A percentile compares a stretch with the other conserved stretches of the same genome.
Evolutionary conservation across 2,797 vertebrate genomes (phyloP).

Genomic region (Argentina silus): DNA sequence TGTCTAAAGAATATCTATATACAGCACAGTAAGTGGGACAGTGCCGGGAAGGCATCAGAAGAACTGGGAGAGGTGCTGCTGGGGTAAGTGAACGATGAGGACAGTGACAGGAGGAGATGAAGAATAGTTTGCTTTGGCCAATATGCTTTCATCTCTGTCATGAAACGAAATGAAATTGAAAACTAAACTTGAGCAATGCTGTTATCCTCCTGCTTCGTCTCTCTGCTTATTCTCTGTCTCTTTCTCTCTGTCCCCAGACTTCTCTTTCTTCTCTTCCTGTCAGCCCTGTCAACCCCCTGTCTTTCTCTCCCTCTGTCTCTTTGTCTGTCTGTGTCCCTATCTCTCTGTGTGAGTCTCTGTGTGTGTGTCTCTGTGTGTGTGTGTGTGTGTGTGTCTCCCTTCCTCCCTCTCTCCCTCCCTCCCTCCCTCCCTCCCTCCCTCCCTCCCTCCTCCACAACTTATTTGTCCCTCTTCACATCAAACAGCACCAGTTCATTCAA

Average conservation of each 20-base stretch:
- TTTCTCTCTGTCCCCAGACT: background rate
- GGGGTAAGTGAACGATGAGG: background rate
- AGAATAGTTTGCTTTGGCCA: background rate
- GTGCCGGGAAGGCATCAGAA: background rate
- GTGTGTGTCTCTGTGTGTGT: no score
- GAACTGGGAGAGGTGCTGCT: background rate
- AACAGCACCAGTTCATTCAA: constrained; percentile 31
- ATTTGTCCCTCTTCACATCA: constrained; percentile 26
- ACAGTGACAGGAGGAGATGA: background rate
- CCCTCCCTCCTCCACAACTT: constrained; percentile 1
- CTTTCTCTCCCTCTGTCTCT: background rate
- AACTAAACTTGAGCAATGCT: background rate
- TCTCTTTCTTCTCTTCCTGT: background rate
- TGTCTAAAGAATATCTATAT: background rate
- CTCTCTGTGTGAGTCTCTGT: no score
- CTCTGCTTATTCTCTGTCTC: background rate
- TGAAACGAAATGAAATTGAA: background rate
- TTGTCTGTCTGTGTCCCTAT: no score
- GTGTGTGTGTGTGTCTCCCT: no score
- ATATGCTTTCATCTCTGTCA: constrained; percentile 2
- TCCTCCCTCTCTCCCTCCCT: background rate
- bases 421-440: background rate
- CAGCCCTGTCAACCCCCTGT: background rate
- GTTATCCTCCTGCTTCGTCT: background rate
- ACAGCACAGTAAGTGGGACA: background rate